Conservation (phyloP, 53 echinoderm and acorn worm genomes). For the Crossaster papposus region DNA sequence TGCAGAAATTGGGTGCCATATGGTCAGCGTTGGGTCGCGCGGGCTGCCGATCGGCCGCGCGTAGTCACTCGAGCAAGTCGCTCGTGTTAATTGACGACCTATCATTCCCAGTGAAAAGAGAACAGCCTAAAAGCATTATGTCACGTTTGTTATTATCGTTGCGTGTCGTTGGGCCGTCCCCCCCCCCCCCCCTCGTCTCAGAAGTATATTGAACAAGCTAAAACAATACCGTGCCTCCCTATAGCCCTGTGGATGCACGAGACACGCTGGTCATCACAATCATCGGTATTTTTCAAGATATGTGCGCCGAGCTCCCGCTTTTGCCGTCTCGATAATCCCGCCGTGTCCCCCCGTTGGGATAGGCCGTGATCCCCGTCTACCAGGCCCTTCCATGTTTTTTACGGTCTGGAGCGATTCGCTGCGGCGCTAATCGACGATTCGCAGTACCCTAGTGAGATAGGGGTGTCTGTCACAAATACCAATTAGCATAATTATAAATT, state of each 20-base stretch:
- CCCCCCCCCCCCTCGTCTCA: background rate
- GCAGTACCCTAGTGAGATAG: background rate
- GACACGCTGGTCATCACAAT: background rate
- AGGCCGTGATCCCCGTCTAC: background rate
- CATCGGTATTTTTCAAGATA: background rate
- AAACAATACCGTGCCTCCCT: background rate
- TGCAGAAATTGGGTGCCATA: constrained; percentile 45
- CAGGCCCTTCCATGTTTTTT: background rate
- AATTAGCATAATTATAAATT: background rate
- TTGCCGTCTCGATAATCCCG: background rate
- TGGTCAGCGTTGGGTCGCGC: constrained; percentile 46
- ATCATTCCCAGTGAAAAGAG: constrained; percentile 46
- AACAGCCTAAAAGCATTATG: constrained; percentile 51
- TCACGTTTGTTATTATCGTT: constrained; percentile 51
- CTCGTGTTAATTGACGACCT: constrained; percentile 49
- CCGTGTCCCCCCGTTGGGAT: constrained; percentile 21
- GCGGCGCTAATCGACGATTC: background rate
- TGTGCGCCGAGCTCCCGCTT: background rate
- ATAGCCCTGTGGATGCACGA: background rate
- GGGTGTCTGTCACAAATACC: background rate
- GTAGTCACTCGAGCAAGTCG: constrained; percentile 45
- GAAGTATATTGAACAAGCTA: background rate
- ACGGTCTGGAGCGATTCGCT: constrained; percentile 5
- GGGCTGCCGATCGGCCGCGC: background rate
- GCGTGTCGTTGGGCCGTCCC: constrained; percentile 41